Evolutionary conservation across 2,113 vertebrate species (phyloP).

Genomic region (Malurus elegans): DNA sequence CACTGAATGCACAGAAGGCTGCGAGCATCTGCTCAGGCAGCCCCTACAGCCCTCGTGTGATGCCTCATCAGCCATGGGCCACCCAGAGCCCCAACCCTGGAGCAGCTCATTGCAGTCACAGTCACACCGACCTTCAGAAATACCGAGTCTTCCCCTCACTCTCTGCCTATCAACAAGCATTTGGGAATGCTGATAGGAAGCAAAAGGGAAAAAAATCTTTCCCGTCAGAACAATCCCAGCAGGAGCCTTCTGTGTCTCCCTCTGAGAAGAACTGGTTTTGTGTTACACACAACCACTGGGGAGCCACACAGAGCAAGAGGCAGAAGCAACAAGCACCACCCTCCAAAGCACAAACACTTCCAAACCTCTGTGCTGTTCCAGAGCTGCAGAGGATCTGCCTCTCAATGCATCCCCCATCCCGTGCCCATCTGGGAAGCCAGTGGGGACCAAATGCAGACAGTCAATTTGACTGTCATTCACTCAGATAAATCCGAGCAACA

Average conservation of each 20-base stretch:
- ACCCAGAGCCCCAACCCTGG: fast-evolving
- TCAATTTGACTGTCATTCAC: background rate
- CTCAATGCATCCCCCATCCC: background rate
- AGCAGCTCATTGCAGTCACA: background rate
- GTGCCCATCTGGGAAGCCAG: background rate
- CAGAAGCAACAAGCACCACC: background rate
- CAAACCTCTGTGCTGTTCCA: background rate
- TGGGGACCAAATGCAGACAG: background rate
- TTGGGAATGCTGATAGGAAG: background rate
- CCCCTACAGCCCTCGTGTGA: background rate
- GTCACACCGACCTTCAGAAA: background rate
- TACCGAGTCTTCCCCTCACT: background rate
- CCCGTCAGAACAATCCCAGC: background rate
- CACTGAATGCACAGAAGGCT: background rate
- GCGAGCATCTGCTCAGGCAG: background rate
- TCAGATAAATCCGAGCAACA: background rate
- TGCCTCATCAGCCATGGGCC: background rate
- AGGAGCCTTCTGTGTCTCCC: background rate
- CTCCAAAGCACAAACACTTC: background rate
- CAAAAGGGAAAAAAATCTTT: background rate
- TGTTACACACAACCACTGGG: background rate
- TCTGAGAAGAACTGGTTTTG: background rate
- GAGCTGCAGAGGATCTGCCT: background rate
- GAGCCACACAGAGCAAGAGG: background rate
- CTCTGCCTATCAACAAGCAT: background rate